Conservation (phyloP, 2,888 invertebrate genomes). For the Synanthedon tipuliformis region DNA sequence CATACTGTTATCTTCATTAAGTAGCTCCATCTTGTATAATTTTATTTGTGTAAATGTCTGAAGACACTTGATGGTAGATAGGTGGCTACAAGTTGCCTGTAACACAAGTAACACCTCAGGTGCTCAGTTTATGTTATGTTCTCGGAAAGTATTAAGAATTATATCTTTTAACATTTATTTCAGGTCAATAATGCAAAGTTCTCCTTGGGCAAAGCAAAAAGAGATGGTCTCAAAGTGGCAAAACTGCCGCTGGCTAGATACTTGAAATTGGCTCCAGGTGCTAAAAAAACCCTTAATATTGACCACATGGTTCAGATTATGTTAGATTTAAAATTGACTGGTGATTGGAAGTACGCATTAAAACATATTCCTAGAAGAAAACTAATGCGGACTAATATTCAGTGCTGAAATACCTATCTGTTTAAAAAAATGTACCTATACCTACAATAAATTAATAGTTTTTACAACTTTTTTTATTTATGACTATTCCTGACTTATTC, state of each 20-base stretch:
- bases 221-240: conserved; percentile 80
- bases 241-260: conserved; percentile 85
- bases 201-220: conserved; percentile 87
- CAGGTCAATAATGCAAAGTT: conserved; percentile 71
- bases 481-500: too few relatives aligned
- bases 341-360: conserved; percentile 80
- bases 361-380: conserved; percentile 80
- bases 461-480: too few relatives aligned
- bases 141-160: background rate
- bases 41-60: too few relatives aligned
- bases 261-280: conserved; percentile 80
- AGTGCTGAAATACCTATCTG: too few relatives aligned
- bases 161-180: conserved; percentile 11
- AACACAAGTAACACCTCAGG: too few relatives aligned
- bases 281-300: conserved; percentile 83
- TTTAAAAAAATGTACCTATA: too few relatives aligned
- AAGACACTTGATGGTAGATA: too few relatives aligned
- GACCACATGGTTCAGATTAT: conserved; percentile 82
- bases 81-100: too few relatives aligned
- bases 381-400: conserved; percentile 62
- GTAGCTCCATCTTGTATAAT: too few relatives aligned
- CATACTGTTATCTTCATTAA: too few relatives aligned
- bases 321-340: conserved; percentile 71
- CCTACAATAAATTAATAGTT: too few relatives aligned
- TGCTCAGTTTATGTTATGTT: too few relatives aligned